These are phyloP conservation scores for Triplophysa tibetana DNA, from an alignment of 2,113 vertebrate genomes.

Conservation along the genomic window DNA sequence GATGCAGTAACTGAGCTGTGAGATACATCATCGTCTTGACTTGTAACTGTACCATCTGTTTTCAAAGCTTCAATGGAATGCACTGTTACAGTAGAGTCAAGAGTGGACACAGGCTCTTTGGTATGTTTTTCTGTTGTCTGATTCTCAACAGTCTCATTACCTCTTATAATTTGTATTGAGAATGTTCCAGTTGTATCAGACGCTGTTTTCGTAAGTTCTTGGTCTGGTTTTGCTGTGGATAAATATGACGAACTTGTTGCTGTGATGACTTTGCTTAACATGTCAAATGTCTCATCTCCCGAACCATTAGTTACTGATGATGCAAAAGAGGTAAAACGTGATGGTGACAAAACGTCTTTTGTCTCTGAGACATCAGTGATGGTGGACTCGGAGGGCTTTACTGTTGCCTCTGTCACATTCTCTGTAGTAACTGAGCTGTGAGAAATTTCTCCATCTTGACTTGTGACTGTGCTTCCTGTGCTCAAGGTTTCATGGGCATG, in stretches of 20 bases:
- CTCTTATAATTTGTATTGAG: neutral
- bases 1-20: neutral
- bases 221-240: neutral
- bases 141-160: neutral
- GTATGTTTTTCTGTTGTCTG: neutral
- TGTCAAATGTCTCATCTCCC: slow-evolving; percentile 3
- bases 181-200: neutral
- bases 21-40: neutral
- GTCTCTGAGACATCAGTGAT: neutral
- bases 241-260: neutral
- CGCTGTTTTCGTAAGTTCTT: neutral
- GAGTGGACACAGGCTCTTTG: neutral
- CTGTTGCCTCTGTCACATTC: neutral
- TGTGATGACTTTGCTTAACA: neutral
- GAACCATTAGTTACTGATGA: slow-evolving; percentile 30
- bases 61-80: neutral
- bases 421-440: neutral
- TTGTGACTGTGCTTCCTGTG: neutral
- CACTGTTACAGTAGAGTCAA: neutral
- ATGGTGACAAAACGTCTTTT: neutral
- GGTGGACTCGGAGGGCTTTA: neutral
- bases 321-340: neutral
- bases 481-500: neutral
- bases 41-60: neutral
- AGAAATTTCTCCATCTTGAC: neutral